Base-by-base conservation (phyloP, 1,140 invertebrate species). In the Contarinia nasturtii region DNA sequence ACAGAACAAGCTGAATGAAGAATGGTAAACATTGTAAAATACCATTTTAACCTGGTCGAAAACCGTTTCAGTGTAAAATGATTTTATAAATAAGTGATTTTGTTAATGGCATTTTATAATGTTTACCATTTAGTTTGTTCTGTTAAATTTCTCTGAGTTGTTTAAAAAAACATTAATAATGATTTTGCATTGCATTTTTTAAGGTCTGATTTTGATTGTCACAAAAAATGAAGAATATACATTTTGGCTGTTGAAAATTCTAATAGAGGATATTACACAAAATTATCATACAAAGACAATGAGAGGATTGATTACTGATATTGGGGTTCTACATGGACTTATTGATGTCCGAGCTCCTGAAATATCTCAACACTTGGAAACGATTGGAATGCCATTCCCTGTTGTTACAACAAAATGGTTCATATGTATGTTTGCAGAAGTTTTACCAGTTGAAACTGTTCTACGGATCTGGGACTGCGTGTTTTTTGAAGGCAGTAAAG, bases 361-460 rank as follows among this genome's bases (percentile, higher is more conserved):
- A 57, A 74, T 93, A 1, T 75, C 87, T 65, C 67, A 76, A 33
- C 84, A 89, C 63, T 74, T 92, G 36, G 75, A 77, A 49, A 72
- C 75, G 50, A 64, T 86, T 2, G 78, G 79, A 41, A 66, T 92
- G 51, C 80, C 85, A 15, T 92, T 86, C 85, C 76, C 82, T 44
- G 78, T 92, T 15, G 79, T 90, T 50, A 80, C 80, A 33, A 91
- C 86, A 42, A 93, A 93, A 65, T 94, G 89, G 89, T 92, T 94
- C 64, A 80, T 94, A 53, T 94, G 90, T 60, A 66, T 92, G 8
- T 93, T 82, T 65, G 84, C 82, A 42, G 90, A 94, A 69, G 86
- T 92, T 49, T 69, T 93, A 45, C 89, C 88, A 12, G 80, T 83
- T 48, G 89, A 94, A 74, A 93, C 89, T 22, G 86, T 89, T 33